Conservation (phyloP, 2,113 vertebrate genomes). For the Empidonax alnorum region DNA sequence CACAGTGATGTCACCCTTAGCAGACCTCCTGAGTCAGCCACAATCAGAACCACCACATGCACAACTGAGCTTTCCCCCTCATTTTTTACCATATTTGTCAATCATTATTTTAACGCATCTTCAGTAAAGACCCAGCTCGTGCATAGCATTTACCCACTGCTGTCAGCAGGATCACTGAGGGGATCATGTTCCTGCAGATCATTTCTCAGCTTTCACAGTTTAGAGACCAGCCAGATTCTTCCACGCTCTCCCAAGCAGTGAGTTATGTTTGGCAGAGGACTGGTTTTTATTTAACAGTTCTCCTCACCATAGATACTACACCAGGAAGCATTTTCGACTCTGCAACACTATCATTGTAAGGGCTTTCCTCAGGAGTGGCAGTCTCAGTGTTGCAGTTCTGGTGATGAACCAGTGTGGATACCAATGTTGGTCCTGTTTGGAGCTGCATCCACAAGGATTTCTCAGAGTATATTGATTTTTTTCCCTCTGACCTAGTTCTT, state of each 20-base stretch:
- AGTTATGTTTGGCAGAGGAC: not conserved
- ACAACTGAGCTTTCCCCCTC: not conserved
- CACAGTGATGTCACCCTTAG: not conserved
- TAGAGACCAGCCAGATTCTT: not conserved
- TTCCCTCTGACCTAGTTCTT: not conserved
- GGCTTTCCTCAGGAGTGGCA: not conserved
- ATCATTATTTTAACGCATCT: not conserved
- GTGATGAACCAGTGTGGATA: not conserved
- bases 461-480: not conserved
- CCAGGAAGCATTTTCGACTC: not conserved
- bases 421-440: not conserved
- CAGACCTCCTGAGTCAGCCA: not conserved
- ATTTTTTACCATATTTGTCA: not conserved
- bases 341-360: not conserved
- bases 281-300: constrained; percentile 7
- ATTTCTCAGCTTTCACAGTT: not conserved
- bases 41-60: not conserved
- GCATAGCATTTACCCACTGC: not conserved
- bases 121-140: not conserved
- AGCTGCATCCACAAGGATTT: not conserved
- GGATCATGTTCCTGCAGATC: not conserved
- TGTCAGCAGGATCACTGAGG: not conserved
- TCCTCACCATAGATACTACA: not conserved
- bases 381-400: not conserved
- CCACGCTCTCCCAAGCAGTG: not conserved